Evolutionary conservation across 2,113 vertebrate species (phyloP).

Genomic region (Alexandromys fortis): DNA sequence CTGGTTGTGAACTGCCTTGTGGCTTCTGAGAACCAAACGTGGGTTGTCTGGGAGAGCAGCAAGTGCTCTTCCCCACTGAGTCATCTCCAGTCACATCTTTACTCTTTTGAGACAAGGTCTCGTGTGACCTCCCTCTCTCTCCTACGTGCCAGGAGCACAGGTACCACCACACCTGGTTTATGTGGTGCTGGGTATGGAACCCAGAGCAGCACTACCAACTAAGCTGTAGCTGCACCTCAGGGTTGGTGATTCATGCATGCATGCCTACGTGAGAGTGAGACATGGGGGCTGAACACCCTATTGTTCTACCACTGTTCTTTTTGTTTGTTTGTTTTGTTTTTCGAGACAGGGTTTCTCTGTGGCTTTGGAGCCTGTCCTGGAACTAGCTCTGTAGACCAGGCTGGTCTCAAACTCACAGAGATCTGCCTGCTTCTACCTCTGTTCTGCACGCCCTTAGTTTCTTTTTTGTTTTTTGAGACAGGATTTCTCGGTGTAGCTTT

Average conservation of each 20-base stretch:
- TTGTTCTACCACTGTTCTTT: background rate
- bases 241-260: background rate
- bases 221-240: background rate
- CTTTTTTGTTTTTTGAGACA: too few relatives aligned
- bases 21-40: background rate
- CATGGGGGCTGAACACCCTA: background rate
- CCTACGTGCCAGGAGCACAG: background rate
- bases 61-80: background rate
- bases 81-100: background rate
- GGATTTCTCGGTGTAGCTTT: too few relatives aligned
- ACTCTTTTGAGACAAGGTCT: background rate
- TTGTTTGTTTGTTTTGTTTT: too few relatives aligned
- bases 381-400: too few relatives aligned
- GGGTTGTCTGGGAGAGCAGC: background rate
- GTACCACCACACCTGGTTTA: background rate
- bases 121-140: background rate
- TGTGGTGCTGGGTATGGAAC: background rate
- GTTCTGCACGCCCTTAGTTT: too few relatives aligned
- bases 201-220: background rate
- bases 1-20: background rate
- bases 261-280: background rate
- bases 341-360: too few relatives aligned
- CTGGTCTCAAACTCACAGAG: too few relatives aligned
- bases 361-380: too few relatives aligned
- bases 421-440: background rate